A percentile compares a stretch with the other conserved stretches of the same genome.
Conservation (phyloP, 2,113 vertebrate species). For the Phrynocephalus versicolor region DNA sequence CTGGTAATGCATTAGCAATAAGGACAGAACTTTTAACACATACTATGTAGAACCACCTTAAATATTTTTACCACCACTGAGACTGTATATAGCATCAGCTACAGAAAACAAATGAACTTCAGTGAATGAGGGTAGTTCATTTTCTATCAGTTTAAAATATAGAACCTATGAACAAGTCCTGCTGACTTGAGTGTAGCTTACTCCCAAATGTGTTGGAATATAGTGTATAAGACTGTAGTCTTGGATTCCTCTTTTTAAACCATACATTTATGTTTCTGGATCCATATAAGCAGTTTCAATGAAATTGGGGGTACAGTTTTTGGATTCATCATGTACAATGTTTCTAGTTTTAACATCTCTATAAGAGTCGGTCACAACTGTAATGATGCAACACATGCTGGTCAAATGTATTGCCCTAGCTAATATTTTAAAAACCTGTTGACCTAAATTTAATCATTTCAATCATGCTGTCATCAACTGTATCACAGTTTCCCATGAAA, state of each 20-base stretch:
- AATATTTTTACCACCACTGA: background rate
- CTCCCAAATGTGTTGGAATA: background rate
- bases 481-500: conserved; percentile 71
- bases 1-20: background rate
- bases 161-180: background rate
- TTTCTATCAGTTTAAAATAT: background rate
- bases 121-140: background rate
- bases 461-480: conserved; percentile 74
- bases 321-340: background rate
- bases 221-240: background rate
- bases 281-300: background rate
- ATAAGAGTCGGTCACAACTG: no score
- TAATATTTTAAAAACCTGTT: conserved; percentile 56
- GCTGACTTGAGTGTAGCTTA: background rate
- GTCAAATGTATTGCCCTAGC: conserved; percentile 49
- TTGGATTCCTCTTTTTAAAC: background rate
- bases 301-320: background rate
- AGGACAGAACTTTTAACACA: no score
- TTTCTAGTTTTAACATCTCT: conserved; percentile 28
- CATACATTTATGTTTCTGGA: background rate
- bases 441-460: conserved; percentile 74
- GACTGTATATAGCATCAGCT: background rate
- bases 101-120: background rate
- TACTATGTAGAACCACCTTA: background rate
- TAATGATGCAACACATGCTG: no score